Percentiles rank a stretch among this genome's conserved stretches.
These are phyloP conservation scores for Troides helena DNA, from an alignment of 2,888 invertebrate species.

Conservation along the genomic window DNA sequence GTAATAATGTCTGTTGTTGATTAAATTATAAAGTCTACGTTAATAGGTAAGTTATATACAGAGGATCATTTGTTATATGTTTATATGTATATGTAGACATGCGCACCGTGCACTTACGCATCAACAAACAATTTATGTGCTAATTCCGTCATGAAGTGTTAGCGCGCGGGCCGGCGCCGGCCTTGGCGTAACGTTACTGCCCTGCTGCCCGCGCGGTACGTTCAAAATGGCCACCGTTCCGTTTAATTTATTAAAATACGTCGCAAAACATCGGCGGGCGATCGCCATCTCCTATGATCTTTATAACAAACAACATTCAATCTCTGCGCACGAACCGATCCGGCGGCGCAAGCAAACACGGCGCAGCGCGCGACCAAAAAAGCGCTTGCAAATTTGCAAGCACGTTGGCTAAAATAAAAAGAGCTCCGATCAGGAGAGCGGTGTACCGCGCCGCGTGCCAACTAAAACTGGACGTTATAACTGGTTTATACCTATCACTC, in stretches of 20 bases:
- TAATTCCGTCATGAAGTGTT: constrained; percentile 20
- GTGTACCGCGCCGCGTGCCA: constrained; percentile 18
- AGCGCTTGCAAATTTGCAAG: constrained; percentile 3
- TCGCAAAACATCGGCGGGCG: no score
- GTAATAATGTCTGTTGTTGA: no score
- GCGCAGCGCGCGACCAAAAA: constrained; percentile 2
- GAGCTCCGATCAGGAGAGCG: constrained; percentile 4
- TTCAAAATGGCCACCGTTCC: not conserved
- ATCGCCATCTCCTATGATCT: not conserved
- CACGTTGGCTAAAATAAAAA: constrained; percentile 10
- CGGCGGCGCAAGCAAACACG: constrained; percentile 5
- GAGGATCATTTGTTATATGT: no score
- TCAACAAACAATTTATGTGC: constrained; percentile 20
- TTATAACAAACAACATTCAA: not conserved
- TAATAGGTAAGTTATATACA: no score
- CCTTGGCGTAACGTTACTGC: constrained; percentile 20
- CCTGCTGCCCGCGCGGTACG: not conserved
- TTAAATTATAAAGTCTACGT: no score
- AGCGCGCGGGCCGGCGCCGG: constrained; percentile 18
- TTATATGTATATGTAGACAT: no score
- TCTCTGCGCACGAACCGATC: constrained; percentile 1
- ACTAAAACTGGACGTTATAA: constrained; percentile 6
- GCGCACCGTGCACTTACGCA: not conserved
- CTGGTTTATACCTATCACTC: constrained; percentile 28
- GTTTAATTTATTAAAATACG: not conserved